These are phyloP conservation scores for Amazona vittata DNA, from an alignment of 2,113 vertebrate species.

Conservation along the genomic window DNA sequence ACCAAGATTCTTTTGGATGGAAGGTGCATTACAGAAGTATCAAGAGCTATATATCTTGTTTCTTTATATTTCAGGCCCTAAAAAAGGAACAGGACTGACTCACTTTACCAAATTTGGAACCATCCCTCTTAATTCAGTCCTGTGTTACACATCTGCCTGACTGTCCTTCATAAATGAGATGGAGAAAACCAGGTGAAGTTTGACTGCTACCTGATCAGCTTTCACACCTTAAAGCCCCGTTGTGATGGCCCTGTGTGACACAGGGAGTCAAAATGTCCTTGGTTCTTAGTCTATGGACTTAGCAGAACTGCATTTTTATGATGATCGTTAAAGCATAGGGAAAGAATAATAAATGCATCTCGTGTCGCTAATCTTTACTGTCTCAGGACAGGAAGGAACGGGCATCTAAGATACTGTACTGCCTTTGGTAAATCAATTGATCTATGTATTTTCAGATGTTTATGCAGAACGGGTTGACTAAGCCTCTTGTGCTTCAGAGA, in stretches of 20 bases:
- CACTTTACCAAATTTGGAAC: background rate
- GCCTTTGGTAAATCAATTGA: background rate
- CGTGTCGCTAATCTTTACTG: background rate
- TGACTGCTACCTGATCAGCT: background rate
- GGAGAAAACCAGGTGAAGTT: background rate
- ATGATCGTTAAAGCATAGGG: background rate
- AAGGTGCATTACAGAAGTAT: background rate
- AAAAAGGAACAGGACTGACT: background rate
- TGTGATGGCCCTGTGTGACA: background rate
- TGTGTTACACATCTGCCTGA: background rate
- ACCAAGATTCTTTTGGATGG: background rate
- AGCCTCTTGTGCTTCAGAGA: constrained; percentile 24
- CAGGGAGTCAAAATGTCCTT: background rate
- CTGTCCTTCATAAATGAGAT: background rate
- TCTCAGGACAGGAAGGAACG: constrained; percentile 32
- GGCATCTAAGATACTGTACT: background rate
- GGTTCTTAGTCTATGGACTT: background rate
- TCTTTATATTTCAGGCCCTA: background rate
- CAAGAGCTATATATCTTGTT: background rate
- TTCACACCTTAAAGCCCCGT: background rate
- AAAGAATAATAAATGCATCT: background rate
- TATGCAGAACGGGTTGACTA: constrained; percentile 12
- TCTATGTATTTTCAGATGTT: constrained; percentile 11
- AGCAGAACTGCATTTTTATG: background rate
- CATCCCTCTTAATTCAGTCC: background rate